A percentile compares a stretch with the other conserved stretches of the same genome.
Evolutionary conservation across 2,888 invertebrate genomes (phyloP).

Genomic region (Ariolimax columbianus): DNA sequence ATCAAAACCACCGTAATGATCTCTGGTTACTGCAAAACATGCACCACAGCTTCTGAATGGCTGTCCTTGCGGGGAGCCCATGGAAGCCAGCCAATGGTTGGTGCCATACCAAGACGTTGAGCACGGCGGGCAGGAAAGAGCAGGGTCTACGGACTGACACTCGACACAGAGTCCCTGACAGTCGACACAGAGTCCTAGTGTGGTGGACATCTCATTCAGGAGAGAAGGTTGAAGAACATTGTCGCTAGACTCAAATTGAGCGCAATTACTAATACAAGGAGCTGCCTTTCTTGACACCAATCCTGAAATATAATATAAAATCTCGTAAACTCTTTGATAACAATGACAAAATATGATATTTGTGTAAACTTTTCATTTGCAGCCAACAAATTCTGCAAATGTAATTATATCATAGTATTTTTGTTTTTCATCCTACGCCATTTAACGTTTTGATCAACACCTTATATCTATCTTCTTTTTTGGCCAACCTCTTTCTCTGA

Average conservation of each 20-base stretch:
- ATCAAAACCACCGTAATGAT: not conserved
- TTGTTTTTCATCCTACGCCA: too few species aligned
- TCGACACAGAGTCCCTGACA: slow-evolving; percentile 5
- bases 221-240: slow-evolving; percentile 78
- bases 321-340: too few species aligned
- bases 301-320: slow-evolving; percentile 76
- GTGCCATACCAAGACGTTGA: slow-evolving; percentile 36
- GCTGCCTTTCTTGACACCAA: slow-evolving; percentile 78
- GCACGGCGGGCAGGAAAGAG: slow-evolving; percentile 40
- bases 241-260: slow-evolving; percentile 78
- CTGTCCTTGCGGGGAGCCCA: slow-evolving; percentile 19
- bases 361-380: too few species aligned
- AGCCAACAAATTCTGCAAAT: too few species aligned
- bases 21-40: not conserved
- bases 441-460: too few species aligned
- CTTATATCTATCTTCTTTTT: too few species aligned
- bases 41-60: slow-evolving; percentile 36
- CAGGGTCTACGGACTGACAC: not conserved
- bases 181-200: too few species aligned
- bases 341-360: too few species aligned
- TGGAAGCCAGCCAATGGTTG: slow-evolving; percentile 35
- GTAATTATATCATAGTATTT: too few species aligned
- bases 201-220: slow-evolving; percentile 70
- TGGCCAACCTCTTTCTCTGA: too few species aligned
- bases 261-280: slow-evolving; percentile 77